phyloP scores from a whole-genome alignment of 2,888 invertebrate genomes.

The Rhorus exstirpatorius region DNA sequence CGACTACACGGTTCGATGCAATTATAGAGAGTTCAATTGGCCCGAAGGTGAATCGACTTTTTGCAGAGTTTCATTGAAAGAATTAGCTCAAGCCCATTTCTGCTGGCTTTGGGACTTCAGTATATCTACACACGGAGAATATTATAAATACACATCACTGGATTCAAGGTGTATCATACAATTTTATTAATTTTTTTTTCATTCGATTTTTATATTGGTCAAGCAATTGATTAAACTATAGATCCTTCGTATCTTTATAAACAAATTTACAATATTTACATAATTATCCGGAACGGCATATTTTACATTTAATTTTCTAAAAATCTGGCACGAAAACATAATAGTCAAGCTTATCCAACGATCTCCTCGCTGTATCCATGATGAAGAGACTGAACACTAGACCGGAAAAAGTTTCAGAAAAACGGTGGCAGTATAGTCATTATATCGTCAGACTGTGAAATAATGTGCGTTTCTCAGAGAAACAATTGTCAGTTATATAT shows the following conservation, averaged over 20 bases:
- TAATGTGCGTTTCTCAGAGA: conserved; percentile 48
- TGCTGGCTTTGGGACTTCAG: conserved; percentile 34
- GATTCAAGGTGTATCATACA: conserved; percentile 64
- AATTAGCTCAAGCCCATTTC: conserved; percentile 10
- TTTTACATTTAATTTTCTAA: conserved; percentile 6
- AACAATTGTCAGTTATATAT: no score
- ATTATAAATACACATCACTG: conserved; percentile 44
- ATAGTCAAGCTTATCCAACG: background rate
- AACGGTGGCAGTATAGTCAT: conserved; percentile 28
- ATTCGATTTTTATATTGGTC: conserved; percentile 74
- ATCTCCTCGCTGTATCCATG: conserved; percentile 9
- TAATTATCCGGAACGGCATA: conserved; percentile 56
- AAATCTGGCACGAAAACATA: background rate
- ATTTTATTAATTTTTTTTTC: conserved; percentile 34
- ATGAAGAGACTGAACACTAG: background rate
- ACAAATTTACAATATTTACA: conserved; percentile 81
- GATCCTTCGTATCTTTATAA: conserved; percentile 74
- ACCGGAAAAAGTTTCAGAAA: conserved; percentile 7
- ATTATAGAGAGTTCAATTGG: background rate
- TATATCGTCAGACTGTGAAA: conserved; percentile 36
- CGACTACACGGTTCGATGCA: no score
- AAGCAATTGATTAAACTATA: conserved; percentile 73
- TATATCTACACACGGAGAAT: conserved; percentile 59
- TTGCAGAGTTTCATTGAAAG: conserved; percentile 2
- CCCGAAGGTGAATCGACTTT: background rate